Percentiles rank a stretch among this genome's conserved stretches.
Conservation (phyloP, 2,113 vertebrate genomes). For the Ellobius talpinus region DNA sequence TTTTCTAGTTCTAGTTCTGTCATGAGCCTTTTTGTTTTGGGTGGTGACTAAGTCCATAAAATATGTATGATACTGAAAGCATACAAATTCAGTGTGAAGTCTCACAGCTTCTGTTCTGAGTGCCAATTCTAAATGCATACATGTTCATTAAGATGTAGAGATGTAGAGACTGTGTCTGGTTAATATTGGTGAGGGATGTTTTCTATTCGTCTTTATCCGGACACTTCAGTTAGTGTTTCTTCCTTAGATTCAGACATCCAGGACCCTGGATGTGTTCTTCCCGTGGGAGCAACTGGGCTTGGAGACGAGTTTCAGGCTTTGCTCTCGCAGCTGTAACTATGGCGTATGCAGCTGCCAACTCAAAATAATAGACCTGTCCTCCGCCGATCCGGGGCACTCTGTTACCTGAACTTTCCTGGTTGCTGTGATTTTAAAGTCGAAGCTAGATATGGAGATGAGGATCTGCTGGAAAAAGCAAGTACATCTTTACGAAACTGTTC, state of each 20-base stretch:
- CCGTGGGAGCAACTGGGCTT: neutral
- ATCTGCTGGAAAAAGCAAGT: neutral
- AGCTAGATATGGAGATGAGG: neutral
- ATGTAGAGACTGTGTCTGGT: neutral
- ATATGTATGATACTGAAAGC: neutral
- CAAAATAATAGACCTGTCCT: neutral
- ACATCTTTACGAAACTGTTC: neutral
- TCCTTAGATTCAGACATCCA: too few species aligned
- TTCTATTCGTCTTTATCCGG: neutral
- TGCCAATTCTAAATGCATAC: neutral
- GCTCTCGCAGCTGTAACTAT: neutral
- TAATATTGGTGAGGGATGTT: neutral
- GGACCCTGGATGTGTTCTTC: neutral
- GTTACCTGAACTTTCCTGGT: neutral
- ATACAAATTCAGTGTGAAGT: neutral
- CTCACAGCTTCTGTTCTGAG: neutral
- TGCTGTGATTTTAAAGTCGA: neutral
- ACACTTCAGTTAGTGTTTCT: too few species aligned
- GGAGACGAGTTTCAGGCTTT: neutral
- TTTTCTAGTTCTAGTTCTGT: neutral
- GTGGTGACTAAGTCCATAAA: too few species aligned
- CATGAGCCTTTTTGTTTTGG: neutral
- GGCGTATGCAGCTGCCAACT: neutral
- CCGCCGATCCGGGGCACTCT: neutral
- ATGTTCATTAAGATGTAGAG: neutral